These are phyloP conservation scores for Pseudotriccus pelzelni DNA, from an alignment of 2,797 vertebrate genomes.

Conservation along the genomic window DNA sequence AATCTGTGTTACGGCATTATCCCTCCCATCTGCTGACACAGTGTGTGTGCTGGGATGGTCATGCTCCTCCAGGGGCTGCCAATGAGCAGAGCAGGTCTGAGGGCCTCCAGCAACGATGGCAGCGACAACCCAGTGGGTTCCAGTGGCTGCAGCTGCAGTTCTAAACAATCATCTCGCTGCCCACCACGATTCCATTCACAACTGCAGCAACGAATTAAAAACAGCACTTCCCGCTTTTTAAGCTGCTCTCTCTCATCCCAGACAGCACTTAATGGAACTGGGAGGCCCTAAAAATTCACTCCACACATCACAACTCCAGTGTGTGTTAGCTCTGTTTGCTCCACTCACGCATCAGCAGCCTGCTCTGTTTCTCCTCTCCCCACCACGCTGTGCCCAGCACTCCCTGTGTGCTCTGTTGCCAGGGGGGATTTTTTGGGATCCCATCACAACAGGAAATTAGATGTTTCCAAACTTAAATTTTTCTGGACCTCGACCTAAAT, in stretches of 20 bases:
- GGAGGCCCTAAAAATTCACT: background rate
- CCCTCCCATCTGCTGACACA: background rate
- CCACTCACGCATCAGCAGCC: background rate
- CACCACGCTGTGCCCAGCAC: background rate
- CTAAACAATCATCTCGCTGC: background rate
- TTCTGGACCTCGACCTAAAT: background rate
- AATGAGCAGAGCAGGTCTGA: background rate
- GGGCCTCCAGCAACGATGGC: background rate
- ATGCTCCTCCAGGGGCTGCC: background rate
- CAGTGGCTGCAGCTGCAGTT: background rate
- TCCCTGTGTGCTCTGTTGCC: background rate
- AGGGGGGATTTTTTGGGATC: background rate
- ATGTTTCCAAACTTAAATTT: background rate
- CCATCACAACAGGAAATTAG: background rate
- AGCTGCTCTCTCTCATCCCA: background rate
- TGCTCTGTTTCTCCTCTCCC: background rate
- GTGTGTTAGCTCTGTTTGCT: background rate
- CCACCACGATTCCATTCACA: rapidly evolving
- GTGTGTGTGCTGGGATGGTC: background rate
- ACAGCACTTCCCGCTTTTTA: background rate
- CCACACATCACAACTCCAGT: background rate
- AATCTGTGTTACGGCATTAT: background rate
- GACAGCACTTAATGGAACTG: background rate
- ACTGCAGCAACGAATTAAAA: background rate
- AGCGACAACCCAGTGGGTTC: background rate